These are phyloP conservation scores for Pleuronectes platessa DNA, from an alignment of 2,113 vertebrate species.

Conservation along the genomic window DNA sequence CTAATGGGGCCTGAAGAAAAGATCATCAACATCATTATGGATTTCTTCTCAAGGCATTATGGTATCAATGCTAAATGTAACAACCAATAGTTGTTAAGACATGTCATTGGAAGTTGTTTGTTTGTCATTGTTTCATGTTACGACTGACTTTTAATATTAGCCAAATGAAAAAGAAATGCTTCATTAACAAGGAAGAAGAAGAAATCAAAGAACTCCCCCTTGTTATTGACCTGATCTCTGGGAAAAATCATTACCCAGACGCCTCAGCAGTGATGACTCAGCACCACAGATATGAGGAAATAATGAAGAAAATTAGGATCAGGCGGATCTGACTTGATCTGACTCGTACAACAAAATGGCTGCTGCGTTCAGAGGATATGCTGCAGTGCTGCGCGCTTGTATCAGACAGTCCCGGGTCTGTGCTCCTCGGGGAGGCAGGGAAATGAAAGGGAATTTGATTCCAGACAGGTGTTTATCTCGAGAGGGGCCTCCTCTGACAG, in stretches of 20 bases:
- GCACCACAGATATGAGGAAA: not conserved
- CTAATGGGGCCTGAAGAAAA: not conserved
- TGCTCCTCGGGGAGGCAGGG: slow-evolving; percentile 19
- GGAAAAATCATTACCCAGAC: not conserved
- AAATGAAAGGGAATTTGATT: slow-evolving; percentile 61
- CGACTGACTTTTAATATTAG: not conserved
- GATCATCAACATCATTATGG: not conserved
- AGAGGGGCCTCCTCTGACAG: slow-evolving; percentile 59
- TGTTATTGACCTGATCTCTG: not conserved
- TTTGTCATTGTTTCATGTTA: too few relatives aligned
- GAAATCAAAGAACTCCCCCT: not conserved
- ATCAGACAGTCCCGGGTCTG: slow-evolving; percentile 30
- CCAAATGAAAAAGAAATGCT: slow-evolving; percentile 5
- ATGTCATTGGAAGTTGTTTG: not conserved
- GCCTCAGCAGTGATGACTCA: not conserved
- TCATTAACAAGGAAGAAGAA: slow-evolving; percentile 1
- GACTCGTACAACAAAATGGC: not conserved
- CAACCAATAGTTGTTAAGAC: not conserved
- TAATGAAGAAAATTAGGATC: not conserved
- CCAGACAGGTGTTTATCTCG: slow-evolving; percentile 67
- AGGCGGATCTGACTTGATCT: not conserved
- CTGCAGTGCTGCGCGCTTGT: not conserved
- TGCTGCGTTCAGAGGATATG: slow-evolving; percentile 1
- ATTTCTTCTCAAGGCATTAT: not conserved
- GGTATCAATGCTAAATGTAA: not conserved